These are phyloP conservation scores for Papilio elwesi DNA, from an alignment of 2,888 invertebrate species.

Conservation along the genomic window DNA sequence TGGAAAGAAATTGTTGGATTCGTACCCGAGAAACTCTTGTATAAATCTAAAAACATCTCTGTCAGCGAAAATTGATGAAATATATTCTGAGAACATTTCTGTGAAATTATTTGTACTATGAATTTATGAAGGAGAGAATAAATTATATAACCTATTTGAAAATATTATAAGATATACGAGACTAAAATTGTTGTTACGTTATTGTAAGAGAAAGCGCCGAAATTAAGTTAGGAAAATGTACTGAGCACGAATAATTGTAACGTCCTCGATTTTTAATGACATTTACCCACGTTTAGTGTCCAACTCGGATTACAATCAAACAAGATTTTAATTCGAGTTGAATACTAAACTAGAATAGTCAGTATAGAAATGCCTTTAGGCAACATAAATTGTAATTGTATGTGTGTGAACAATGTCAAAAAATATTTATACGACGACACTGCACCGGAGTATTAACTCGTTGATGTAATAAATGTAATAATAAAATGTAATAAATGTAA, in stretches of 20 bases:
- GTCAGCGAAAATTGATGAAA: constrained; percentile 24
- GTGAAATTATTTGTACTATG: background rate
- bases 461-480: background rate
- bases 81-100: background rate
- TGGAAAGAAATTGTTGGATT: constrained; percentile 17
- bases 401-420: too few relatives aligned
- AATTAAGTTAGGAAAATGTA: too few relatives aligned
- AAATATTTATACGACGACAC: background rate
- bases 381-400: too few relatives aligned
- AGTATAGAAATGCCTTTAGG: background rate
- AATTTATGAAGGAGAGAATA: background rate
- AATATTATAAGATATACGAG: background rate
- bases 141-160: background rate
- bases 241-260: too few relatives aligned
- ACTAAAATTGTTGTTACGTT: background rate
- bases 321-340: too few relatives aligned
- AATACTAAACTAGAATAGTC: too few relatives aligned
- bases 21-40: constrained; percentile 11
- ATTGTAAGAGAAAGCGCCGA: too few relatives aligned
- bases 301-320: too few relatives aligned
- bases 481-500: too few relatives aligned
- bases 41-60: constrained; percentile 20
- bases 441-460: background rate
- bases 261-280: too few relatives aligned
- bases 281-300: too few relatives aligned